phyloP scores from a whole-genome alignment of 2,888 invertebrate genomes.

The Polylopha cassiicola region DNA sequence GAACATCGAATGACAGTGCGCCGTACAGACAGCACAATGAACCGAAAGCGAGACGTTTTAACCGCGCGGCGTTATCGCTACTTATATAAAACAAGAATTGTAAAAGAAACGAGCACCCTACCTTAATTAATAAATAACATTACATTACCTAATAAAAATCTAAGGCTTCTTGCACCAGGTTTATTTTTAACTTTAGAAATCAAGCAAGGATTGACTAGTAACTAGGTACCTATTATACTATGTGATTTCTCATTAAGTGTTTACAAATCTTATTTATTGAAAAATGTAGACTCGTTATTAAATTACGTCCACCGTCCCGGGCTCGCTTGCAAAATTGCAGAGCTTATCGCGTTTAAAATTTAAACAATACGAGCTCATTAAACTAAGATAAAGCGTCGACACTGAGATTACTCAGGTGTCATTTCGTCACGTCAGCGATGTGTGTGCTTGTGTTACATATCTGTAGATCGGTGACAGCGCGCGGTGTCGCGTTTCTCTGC shows the following conservation, averaged over 20 bases:
- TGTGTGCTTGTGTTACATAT: constrained; percentile 14
- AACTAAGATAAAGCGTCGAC: constrained; percentile 13
- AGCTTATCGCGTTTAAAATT: constrained; percentile 1
- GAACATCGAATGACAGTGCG: constrained; percentile 22
- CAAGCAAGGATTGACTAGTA: constrained; percentile 42
- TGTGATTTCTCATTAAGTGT: constrained; percentile 7
- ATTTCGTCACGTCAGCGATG: constrained; percentile 11
- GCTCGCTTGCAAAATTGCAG: constrained; percentile 1
- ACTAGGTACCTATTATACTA: constrained; percentile 26
- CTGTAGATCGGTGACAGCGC: constrained; percentile 11
- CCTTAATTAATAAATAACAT: constrained; percentile 22
- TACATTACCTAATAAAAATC: constrained; percentile 21
- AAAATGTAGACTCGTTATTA: neutral
- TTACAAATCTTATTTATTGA: no score
- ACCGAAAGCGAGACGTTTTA: constrained; percentile 38
- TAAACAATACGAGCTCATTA: constrained; percentile 16
- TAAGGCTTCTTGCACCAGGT: constrained; percentile 18
- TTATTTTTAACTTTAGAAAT: constrained; percentile 17
- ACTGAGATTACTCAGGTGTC: constrained; percentile 14
- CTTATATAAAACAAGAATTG: constrained; percentile 13
- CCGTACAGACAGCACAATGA: constrained; percentile 43
- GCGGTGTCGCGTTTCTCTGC: constrained; percentile 10
- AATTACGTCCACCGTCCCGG: no score
- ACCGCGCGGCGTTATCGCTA: constrained; percentile 12
- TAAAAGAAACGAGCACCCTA: constrained; percentile 22